Evolutionary conservation across 2,113 vertebrate genomes (phyloP).

Genomic region (Ammodytes marinus): DNA sequence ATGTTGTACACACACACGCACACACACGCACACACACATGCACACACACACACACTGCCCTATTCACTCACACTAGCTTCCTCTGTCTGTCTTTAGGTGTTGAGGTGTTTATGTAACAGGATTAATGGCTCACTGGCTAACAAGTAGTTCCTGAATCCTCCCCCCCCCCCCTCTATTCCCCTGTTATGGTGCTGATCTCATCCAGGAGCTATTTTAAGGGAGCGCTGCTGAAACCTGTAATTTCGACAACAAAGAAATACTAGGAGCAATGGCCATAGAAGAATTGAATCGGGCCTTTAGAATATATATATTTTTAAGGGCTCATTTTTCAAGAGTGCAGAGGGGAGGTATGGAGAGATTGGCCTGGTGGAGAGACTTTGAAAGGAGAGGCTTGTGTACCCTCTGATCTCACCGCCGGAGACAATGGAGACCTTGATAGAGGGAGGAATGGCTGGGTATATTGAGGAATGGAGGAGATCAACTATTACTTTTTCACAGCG

Average conservation of each 20-base stretch:
- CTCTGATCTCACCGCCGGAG: slow-evolving; percentile 56
- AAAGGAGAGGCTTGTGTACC: slow-evolving; percentile 63
- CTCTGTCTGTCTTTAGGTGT: slow-evolving; percentile 25
- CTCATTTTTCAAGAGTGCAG: slow-evolving; percentile 31
- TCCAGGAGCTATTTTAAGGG: slow-evolving; percentile 52
- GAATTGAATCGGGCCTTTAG: slow-evolving; percentile 22
- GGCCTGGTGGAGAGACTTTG: slow-evolving; percentile 42
- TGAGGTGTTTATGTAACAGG: slow-evolving; percentile 58
- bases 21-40: slow-evolving; percentile 4
- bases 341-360: slow-evolving; percentile 11
- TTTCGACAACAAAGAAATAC: slow-evolving; percentile 28
- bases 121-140: slow-evolving; percentile 43
- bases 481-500: slow-evolving; percentile 53
- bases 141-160: slow-evolving; percentile 28
- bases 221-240: slow-evolving; percentile 31
- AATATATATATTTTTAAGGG: slow-evolving; percentile 42
- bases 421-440: slow-evolving; percentile 75
- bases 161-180: not conserved
- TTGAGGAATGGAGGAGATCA: slow-evolving; percentile 62
- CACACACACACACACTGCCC: not conserved
- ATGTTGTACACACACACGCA: not conserved
- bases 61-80: slow-evolving; percentile 1
- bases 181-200: slow-evolving; percentile 48
- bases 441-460: slow-evolving; percentile 21
- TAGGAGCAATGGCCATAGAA: slow-evolving; percentile 11